Evolutionary conservation across 2,113 vertebrate genomes (phyloP).

Genomic region (Setophaga coronata): DNA sequence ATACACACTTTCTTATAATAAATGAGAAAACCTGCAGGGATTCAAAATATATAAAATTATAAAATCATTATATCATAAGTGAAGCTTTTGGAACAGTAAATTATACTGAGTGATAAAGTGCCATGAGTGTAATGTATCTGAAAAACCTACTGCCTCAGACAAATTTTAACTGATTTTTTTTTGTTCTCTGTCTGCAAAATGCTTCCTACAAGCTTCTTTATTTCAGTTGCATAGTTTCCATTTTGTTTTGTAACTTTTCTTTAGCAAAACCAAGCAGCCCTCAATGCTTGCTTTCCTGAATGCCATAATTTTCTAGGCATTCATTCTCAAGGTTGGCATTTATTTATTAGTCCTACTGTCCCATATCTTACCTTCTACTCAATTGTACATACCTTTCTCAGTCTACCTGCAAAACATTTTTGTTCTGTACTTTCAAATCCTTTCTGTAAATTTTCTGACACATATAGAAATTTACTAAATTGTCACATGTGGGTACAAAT

Average conservation of each 20-base stretch:
- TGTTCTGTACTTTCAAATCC: neutral
- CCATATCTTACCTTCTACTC: neutral
- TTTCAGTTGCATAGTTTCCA: neutral
- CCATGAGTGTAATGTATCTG: neutral
- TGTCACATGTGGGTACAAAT: neutral
- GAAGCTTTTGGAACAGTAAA: neutral
- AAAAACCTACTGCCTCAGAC: neutral
- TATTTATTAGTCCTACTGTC: slow-evolving; percentile 3
- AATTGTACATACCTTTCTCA: neutral
- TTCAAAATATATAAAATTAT: neutral
- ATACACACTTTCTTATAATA: neutral
- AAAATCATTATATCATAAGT: neutral
- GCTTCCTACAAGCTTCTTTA: neutral
- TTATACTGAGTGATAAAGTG: neutral
- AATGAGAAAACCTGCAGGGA: neutral
- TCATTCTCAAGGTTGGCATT: neutral
- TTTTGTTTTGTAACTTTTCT: neutral
- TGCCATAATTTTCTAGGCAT: neutral
- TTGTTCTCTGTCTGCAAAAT: neutral
- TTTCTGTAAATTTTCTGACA: neutral
- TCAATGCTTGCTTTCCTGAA: neutral
- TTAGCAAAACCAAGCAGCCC: neutral
- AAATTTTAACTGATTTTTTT: neutral
- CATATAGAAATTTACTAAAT: neutral
- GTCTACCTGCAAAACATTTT: neutral